Base-by-base conservation (phyloP, 2,797 vertebrate genomes). In the Neolamprologus multifasciatus region DNA sequence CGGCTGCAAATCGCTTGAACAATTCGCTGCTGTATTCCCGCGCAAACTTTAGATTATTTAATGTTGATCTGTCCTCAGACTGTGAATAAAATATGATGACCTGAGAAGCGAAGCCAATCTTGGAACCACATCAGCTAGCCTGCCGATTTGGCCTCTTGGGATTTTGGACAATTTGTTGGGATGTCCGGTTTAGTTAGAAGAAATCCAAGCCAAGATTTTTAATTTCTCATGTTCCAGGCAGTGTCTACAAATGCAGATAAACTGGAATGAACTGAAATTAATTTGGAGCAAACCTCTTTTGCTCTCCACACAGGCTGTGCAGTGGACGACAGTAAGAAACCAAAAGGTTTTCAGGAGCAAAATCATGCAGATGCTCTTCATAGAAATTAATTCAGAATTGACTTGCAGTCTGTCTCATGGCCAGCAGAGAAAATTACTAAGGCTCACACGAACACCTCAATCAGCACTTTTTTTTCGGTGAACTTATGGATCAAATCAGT, bases 1-100 rank as follows among this genome's bases (percentile, higher is more conserved):
- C 16, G 0, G 14, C 40, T 26, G 8, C 1, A 0, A 74, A 2
- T 48, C 16, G 4, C 23, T 71, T 40, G 21, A 74, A 51, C 45
- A 76, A 2, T 76, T 76, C 3, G 1, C 16, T n/a, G 11, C 45
- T 13, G 7, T 51, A 3, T n/a, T 14, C 71, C 17, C 10, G 3
- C 5, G 1, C 26, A 76, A 17, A 76, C 45, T n/a, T 76, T 33
- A 33, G 43, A 50, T 50, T 50, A 76, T 14, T 33, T 51, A 31
- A 76, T n/a, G 17, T 76, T 6, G 11, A 9, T n/a, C 45, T 31
- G 71, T 33, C 45, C 23, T 76, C 48, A 51, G 26, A 33, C 45
- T 31, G 43, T 76, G 48, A 76, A 76, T 76, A 76, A 50, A 76
- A 76, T 31, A 48, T 13, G 43, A 76, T n/a, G 26, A 9, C 8